Conservation (phyloP, 2,888 invertebrate species). For the Bhutanitis thaidina region DNA sequence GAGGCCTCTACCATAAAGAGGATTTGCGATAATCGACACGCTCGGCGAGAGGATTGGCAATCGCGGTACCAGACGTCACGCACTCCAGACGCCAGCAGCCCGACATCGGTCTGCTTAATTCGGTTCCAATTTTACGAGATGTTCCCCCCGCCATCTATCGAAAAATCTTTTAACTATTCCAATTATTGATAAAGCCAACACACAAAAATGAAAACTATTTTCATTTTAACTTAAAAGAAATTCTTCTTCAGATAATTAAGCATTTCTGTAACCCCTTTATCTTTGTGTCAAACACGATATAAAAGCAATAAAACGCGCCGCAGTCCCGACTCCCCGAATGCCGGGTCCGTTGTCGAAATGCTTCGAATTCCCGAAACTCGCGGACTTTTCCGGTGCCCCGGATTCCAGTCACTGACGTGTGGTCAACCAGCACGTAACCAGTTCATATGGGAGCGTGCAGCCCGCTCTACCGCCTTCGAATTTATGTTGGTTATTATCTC, state of each 20-base stretch:
- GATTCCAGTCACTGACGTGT: conserved; percentile 49
- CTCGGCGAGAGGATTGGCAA: no score
- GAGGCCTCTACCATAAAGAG: no score
- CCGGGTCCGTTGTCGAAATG: conserved; percentile 47
- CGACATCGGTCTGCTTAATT: no score
- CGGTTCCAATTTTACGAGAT: no score
- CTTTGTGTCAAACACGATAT: conserved; percentile 45
- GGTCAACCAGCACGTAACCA: conserved; percentile 32
- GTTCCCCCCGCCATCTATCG: no score
- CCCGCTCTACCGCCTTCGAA: not conserved
- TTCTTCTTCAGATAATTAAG: conserved; percentile 23
- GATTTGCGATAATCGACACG: no score
- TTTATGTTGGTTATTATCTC: not conserved
- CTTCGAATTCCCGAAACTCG: conserved; percentile 54
- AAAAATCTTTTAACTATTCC: no score
- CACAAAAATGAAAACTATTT: no score
- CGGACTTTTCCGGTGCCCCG: conserved; percentile 56
- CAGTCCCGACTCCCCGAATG: conserved; percentile 44
- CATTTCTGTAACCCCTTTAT: conserved; percentile 25
- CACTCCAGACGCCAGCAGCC: no score
- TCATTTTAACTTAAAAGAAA: no score
- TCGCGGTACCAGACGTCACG: no score
- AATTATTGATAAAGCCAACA: no score
- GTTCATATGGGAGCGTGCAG: not conserved
- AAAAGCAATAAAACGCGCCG: conserved; percentile 58